These are phyloP conservation scores for Drosophila orena DNA, from an alignment of 1,140 invertebrate species.

Conservation along the genomic window DNA sequence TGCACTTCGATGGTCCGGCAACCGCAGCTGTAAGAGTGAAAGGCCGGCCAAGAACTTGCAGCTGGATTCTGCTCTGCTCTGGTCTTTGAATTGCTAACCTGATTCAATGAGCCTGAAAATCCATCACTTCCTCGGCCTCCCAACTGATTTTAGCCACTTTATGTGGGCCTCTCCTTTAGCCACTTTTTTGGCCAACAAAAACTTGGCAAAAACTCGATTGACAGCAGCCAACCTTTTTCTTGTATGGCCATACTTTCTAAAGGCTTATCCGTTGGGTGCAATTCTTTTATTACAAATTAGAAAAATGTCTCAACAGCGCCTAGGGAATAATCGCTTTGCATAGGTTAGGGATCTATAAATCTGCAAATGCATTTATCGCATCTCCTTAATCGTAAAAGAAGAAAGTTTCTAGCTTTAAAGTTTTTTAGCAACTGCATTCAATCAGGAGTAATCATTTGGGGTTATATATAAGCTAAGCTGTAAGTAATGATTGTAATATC, in stretches of 20 bases:
- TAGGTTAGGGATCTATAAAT: not conserved
- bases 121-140: slow-evolving; percentile 48
- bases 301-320: slow-evolving; percentile 58
- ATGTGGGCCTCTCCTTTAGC: slow-evolving; percentile 68
- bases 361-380: too few species aligned
- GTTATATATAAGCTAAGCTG: too few species aligned
- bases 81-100: slow-evolving; percentile 63
- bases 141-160: not conserved
- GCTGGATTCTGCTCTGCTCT: slow-evolving; percentile 49
- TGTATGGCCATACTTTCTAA: slow-evolving; percentile 63
- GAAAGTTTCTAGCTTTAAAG: too few species aligned
- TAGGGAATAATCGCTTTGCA: slow-evolving; percentile 12
- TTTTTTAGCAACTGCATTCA: too few species aligned
- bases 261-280: slow-evolving; percentile 36
- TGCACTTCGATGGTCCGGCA: slow-evolving; percentile 51
- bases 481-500: too few species aligned
- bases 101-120: slow-evolving; percentile 66
- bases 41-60: slow-evolving; percentile 39
- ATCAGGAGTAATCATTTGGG: too few species aligned
- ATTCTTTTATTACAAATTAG: slow-evolving; percentile 76
- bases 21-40: slow-evolving; percentile 62
- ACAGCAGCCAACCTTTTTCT: slow-evolving; percentile 41
- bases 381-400: too few species aligned
- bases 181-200: slow-evolving; percentile 44
- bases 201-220: slow-evolving; percentile 53